Base-by-base conservation (phyloP, 2,797 vertebrate genomes). In the Poecilia wingei region DNA sequence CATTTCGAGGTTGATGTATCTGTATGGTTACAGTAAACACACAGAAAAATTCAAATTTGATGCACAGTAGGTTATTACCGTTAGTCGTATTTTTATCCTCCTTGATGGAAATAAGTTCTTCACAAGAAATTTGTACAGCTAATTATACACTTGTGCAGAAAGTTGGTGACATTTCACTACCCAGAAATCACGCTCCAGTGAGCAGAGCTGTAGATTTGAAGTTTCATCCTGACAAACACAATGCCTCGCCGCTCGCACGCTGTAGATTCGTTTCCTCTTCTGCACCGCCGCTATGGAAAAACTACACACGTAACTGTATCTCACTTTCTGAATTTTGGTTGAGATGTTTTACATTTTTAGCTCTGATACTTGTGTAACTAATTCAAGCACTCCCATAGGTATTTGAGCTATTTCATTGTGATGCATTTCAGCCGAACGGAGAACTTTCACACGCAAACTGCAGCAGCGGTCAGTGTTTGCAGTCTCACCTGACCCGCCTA, bases 261-360 rank as follows among this genome's bases (percentile, higher is more conserved):
- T 66, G 77, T 18, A 84, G 75, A 87, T 79, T 93, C 76, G 80
- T 88, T 92, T 92, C 87, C 86, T 90, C 87, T 88, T 91, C 79
- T 59, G 75, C 25, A 13, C 66, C 49, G 25, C 18, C 47, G 81
- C 71, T 43, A 85, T 75, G 66, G 69, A 70, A 81, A 69, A 78
- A 46, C 76, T 14, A 51, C 46, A 61, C 9, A 3, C 25, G 20
- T 46, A 33, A 61, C 47, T 57, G 41, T 36, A 55, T 73, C 78
- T 83, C 46, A n/a, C 33, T 74, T 73, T 76, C n/a, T 46, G 49
- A 1, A 46, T 66, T 55, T n/a, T 75, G 5, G 2, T 22, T 47
- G 9, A 53, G 73, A n/a, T 78, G 7, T 46, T 66, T 55, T 22
- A 55, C 51, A 78, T 75, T 68, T 31, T 51, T 20, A 71, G 77